Evolutionary conservation across 2,113 vertebrate genomes (phyloP).

Genomic region (Nannobrachium achirus): DNA sequence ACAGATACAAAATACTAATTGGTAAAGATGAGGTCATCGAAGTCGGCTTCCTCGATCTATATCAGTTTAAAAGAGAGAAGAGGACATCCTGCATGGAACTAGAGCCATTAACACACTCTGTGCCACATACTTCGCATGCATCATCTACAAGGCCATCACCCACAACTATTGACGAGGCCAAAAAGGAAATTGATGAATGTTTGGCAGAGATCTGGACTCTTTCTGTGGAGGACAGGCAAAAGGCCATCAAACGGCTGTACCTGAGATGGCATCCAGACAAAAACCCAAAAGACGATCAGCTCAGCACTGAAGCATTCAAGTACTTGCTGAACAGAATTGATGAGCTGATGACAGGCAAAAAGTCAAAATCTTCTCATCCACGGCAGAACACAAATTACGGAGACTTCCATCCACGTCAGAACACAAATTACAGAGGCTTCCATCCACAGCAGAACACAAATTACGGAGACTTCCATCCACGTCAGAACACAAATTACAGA

Average conservation of each 20-base stretch:
- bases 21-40: slow-evolving; percentile 63
- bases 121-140: slow-evolving; percentile 21
- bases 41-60: slow-evolving; percentile 78
- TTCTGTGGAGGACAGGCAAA: slow-evolving; percentile 65
- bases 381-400: slow-evolving; percentile 33
- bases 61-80: slow-evolving; percentile 65
- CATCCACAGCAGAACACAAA: not conserved
- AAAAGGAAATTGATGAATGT: slow-evolving; percentile 78
- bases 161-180: slow-evolving; percentile 69
- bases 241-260: slow-evolving; percentile 79
- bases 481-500: too few species aligned
- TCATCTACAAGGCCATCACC: slow-evolving; percentile 45
- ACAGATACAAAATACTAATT: slow-evolving; percentile 74
- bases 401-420: too few species aligned
- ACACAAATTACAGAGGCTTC: too few species aligned
- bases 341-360: slow-evolving; percentile 48
- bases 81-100: slow-evolving; percentile 31
- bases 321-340: slow-evolving; percentile 74
- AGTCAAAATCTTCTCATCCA: not conserved
- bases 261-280: slow-evolving; percentile 85
- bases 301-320: slow-evolving; percentile 74
- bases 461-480: slow-evolving; percentile 25
- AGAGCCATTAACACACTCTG: slow-evolving; percentile 5
- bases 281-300: slow-evolving; percentile 63
- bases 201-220: slow-evolving; percentile 77